Evolutionary conservation across 2,888 invertebrate species (phyloP), one percentile per base, ranked within the genome.

Genomic region (Meliscaeva auricollis): DNA sequence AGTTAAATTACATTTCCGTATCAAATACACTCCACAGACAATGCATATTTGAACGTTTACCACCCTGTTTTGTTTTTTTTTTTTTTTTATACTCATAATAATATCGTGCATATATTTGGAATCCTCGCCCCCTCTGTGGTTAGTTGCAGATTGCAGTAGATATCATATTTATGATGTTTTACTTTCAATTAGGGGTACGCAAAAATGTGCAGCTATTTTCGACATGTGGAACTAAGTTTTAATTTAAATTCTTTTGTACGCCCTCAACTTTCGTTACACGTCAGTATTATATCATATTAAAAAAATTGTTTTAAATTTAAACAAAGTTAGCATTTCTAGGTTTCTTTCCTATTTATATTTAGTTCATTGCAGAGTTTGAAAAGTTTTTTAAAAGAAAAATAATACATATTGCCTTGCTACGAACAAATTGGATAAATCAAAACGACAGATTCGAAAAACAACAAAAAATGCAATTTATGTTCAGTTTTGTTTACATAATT

Each of bases 1-100:
- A 46, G 46, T 62, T 32, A 46, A 66, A 66, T 66, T 66, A 50
- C 35, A 66, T 32, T 38, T 66, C 66, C 66, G 66, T 66, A 50
- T 50, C 48, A 50, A 66, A 66, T 9, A 50, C 66, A 50, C 32
- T 66, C 20, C n/a, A 66, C 35, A 66, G 20, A 50, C 48, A 50
- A 50, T 66, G 50, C 66, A 66, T 35, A 38, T 50, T 66, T 66
- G 48, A 7, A 5, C 35, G 50, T 62, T 35, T 64, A 7, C 46
- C 30, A 32, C 30, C 32, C 17, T 32, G 54, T 30, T 54, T 30
- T 52, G 7, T 22, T 22, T 15, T 26, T 13, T 15, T 52, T 54
- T 32, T 30, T 54, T 30, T 50, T 50, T n/a, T 22, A 2, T 46
- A 1, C 2, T 17, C 32, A 32, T 64, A 2, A 46, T 62, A 30